Evolutionary conservation across 2,797 vertebrate species (phyloP), one percentile per base, ranked within the genome.

Genomic region (Numenius phaeopus): DNA sequence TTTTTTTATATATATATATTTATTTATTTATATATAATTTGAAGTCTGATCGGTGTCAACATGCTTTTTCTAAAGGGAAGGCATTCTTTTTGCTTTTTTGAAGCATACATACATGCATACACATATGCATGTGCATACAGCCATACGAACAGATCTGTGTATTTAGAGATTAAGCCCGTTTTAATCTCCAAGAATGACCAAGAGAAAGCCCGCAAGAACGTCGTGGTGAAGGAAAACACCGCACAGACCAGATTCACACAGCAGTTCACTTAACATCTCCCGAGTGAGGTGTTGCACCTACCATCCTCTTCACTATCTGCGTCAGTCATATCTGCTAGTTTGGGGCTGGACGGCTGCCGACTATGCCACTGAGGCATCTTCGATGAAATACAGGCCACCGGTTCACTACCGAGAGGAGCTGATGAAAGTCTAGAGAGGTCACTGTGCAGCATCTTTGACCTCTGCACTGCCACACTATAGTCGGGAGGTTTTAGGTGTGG

Each of bases 401-500:
- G 81, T 79, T 93, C 98, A 52, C 98, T 96, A 96, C 92, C 95
- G 94, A 99, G 96, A 89, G 98, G 70, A 77, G 98, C 95, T 90
- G 98, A 64, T 55, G 98, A 95, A 81, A 97, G 98, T 97, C 98
- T 98, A 97, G 97, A 96, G 94, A 98, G 98, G 98, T 97, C 98
- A 81, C 96, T 98, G 58, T 98, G 99, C 98, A 99, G 98, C 98
- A 99, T 99, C 97, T 99, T 99, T 98, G 99, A 99, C 98, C 99
- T 99, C 98, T 99, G 99, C 98, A 99, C 98, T 80, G 99, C 99
- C 98, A 99, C 99, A 90, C 98, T 99, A 98, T 99, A 99, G 94
- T 99, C 99, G 15, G 99, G 99, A 93, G 99, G 99, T 96, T 98
- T 99, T 96, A 99, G 98, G 98, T 99, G 99, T 77, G 98, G 98